Evolutionary conservation across 2,888 invertebrate species (phyloP), one percentile per base, ranked within the genome.

Genomic region (Poecilus cupreus): DNA sequence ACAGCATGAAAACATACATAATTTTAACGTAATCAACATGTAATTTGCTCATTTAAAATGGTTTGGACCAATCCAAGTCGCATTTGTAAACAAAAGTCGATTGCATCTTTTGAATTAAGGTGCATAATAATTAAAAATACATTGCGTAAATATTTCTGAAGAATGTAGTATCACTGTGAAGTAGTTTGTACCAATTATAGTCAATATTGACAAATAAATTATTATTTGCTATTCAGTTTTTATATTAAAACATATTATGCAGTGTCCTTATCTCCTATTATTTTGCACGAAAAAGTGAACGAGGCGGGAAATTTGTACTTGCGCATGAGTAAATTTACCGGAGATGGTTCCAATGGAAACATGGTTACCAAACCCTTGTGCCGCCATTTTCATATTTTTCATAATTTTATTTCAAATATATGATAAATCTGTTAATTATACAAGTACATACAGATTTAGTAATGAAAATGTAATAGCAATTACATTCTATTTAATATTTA

Each of bases 161-260:
- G 57, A 43, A 80, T 80, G 74, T 81, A 75, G 75, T 81, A 26
- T 81, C 81, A 81, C 75, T 81, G 81, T 81, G 60, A 80, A 75
- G 75, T 81, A 81, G 81, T 81, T 81, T 81, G 74, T 81, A 81
- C 75, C 81, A 75, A 81, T 70, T 60, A 81, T 81, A 79, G 79
- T 79, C 70, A 79, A 79, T 79, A 79, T 57, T 60, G 75, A 75
- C 74, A 64, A 81, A 81, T 81, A 75, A 80, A 75, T 74, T 75
- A 81, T 81, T 81, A 81, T 81, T 81, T 80, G 80, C 72, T 80
- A 80, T 70, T 54, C 43, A 46, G 43, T 5, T 46, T 68, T 72
- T 22, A 46, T 72, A 46, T 22, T 46, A 39, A 8, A 20, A 6
- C 10, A 49, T 5, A 49, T 16, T n/a, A 3, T n/a, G 22, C n/a